Base-by-base conservation (phyloP, 1,140 invertebrate species). In the Bacillus rossius region DNA sequence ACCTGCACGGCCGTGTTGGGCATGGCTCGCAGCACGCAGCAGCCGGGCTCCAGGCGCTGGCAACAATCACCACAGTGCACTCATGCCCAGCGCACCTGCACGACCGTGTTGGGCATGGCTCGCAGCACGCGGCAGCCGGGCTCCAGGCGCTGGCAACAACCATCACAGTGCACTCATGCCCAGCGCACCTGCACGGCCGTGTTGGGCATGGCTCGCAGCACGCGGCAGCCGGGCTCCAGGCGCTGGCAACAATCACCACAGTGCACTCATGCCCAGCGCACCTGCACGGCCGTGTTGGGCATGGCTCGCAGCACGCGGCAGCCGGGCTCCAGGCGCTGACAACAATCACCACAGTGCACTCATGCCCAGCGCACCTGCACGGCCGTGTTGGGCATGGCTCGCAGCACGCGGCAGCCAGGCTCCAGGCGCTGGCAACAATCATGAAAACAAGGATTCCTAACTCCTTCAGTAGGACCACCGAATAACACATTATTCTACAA, bases 321-420 rank as follows among this genome's bases (percentile, higher is more conserved):
- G 38, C 81, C 80, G 58, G 77, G 67, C 20, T 85, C 84, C 29
- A 90, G 56, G 50, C 69, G 73, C 80, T 82, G 51, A 48, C 71
- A 45, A 45, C 8, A 45, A 8, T 10, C 23, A 22, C 23, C 10
- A 17, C 10, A 40, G 10, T 40, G 10, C 38, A 40, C 10, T 40
- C 10, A 40, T n/a, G n/a, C 95, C 54, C 83, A 81, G 56, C 88
- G 79, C 0, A 98, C 92, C 3, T 96, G 70, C 0, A 86, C 88
- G 8, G 95, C 92, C 0, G 91, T 97, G 74, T 99, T 99, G 0
- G 96, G 94, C 94, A 98, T 98, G 0, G 94, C 89, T 57, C 94
- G 79, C 17, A 96, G 84, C 0, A 97, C 87, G 37, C 90, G 79
- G 0, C 81, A 78, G 38, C 81, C 80, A 58, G 77, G 67, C 20